A percentile compares a stretch with the other conserved stretches of the same genome.
Conservation (phyloP, 2,888 invertebrate species). For the Oxyscelio sp. region DNA sequence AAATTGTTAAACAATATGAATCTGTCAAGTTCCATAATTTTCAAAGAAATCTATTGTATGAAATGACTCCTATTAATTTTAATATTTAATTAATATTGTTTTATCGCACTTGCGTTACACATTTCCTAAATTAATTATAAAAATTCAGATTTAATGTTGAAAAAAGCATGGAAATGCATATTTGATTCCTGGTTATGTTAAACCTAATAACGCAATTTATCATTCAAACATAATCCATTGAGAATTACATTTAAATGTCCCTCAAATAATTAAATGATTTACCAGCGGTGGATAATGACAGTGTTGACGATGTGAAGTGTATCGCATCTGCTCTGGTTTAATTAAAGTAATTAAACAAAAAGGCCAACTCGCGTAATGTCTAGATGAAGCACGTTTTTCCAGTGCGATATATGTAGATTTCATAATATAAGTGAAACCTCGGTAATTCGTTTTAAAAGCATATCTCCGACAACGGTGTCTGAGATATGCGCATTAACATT, state of each 20-base stretch:
- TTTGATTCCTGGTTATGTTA: too few species aligned
- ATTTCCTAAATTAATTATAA: too few species aligned
- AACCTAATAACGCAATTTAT: too few species aligned
- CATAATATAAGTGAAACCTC: constrained; percentile 27
- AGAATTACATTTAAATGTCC: constrained; percentile 69
- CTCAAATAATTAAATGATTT: constrained; percentile 78
- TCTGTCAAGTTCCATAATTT: too few species aligned
- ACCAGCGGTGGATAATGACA: constrained; percentile 20
- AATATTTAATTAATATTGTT: too few species aligned
- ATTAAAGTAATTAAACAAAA: constrained; percentile 48
- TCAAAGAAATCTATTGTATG: too few species aligned
- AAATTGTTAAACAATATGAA: too few species aligned
- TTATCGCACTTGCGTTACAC: too few species aligned
- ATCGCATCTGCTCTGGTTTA: constrained; percentile 8
- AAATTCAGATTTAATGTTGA: too few species aligned
- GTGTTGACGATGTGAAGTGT: not conserved
- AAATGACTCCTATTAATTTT: too few species aligned
- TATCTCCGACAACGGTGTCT: constrained; percentile 13
- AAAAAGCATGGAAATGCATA: too few species aligned
- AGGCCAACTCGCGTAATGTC: not conserved
- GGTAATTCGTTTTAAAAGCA: constrained; percentile 39
- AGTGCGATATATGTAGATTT: constrained; percentile 8
- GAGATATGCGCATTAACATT: not conserved
- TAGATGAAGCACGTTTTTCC: not conserved
- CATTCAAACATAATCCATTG: constrained; percentile 72